Base-by-base conservation (phyloP, 2,888 invertebrate genomes). In the Conistra vaccinii region DNA sequence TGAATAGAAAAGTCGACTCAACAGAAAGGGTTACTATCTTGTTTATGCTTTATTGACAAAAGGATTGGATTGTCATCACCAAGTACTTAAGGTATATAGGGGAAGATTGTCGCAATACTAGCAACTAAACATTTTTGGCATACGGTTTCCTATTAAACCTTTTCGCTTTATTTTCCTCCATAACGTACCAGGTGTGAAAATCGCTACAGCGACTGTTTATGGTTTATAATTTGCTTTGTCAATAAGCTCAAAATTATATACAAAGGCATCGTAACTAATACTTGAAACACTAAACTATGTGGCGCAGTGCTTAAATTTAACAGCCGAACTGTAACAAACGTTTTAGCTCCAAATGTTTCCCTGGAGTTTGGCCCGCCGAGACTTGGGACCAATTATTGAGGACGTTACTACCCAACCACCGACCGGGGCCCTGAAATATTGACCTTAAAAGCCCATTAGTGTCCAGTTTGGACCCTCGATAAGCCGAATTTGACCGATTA, bases 381-480 rank as follows among this genome's bases (percentile, higher is more conserved):
- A 88, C 87, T 90, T 89, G 93, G 92, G 93, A 92, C 91, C 94
- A 93, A 95, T 95, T 94, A 95, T 92, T 88, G 87, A 87, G 85
- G 86, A 88, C 89, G 90, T 92, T 78, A 81, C 83, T 73, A 79
- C 78, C 84, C 76, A 80, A 81, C 86, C 87, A 74, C 86, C 68
- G 83, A 70, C 79, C 72, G 80, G 80, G 78, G 68, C 81, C 78
- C 92, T 95, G 92, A 95, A 94, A 94, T 96, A 96, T 95, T 94
- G 93, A 94, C 94, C 94, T 91, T 92, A 90, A 92, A 94, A 92
- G 92, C 89, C 93, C 93, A 95, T 95, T 95, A 95, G 90, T 91
- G 92, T 91, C 91, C 92, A 93, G 90, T 90, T 91, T 91, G 89
- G 87, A 86, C 88, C 92, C 90, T 89, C 90, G 92, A 93, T 94